Conservation (phyloP, 2,888 invertebrate species). For the Cantharis lateralis region DNA sequence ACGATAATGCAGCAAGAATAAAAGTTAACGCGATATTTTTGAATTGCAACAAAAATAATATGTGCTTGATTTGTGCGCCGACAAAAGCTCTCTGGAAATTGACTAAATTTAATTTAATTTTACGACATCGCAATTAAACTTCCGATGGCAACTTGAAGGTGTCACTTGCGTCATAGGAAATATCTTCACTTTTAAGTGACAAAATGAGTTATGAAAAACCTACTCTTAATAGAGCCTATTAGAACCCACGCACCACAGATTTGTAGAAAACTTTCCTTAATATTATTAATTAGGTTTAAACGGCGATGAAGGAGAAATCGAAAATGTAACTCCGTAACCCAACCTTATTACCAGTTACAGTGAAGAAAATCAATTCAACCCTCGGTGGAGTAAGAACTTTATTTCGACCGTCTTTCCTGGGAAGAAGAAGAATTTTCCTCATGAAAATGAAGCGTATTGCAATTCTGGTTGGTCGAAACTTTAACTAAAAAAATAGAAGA, state of each 20-base stretch:
- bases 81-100: not conserved
- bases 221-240: not conserved
- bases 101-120: not conserved
- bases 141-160: not conserved
- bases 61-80: not conserved
- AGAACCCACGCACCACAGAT: not conserved
- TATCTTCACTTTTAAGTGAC: not conserved
- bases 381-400: too few species aligned
- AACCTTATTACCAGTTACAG: too few species aligned
- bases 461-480: too few species aligned
- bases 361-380: too few species aligned
- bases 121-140: not conserved
- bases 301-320: not conserved
- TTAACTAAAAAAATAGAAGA: too few species aligned
- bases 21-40: not conserved
- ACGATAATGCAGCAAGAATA: not conserved
- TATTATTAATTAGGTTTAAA: not conserved
- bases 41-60: not conserved
- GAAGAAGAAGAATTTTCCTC: not conserved
- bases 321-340: not conserved
- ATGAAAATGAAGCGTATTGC: too few species aligned
- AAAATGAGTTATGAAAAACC: not conserved
- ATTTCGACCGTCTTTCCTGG: too few species aligned
- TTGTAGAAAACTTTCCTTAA: not conserved
- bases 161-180: not conserved